Evolutionary conservation across 2,888 invertebrate genomes (phyloP), one percentile per base, ranked within the genome.

Genomic region (Itoplectis maculator): DNA sequence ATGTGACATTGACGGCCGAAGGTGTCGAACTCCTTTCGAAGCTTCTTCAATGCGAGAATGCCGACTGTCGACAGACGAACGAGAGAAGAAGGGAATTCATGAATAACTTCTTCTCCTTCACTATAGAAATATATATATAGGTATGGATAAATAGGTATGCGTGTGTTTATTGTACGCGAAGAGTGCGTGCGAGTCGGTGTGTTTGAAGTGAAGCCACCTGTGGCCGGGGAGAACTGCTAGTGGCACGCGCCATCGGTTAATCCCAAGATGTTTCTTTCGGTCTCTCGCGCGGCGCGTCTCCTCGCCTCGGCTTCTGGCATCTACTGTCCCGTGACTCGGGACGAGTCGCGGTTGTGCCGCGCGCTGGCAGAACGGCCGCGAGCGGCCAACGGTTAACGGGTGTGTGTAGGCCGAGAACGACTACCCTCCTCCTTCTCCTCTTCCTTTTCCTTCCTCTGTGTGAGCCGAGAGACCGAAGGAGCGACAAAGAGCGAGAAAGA

Each of bases 191-290:
- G 20, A 13, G 85, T 87, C 86, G 88, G 87, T 88, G 65, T 79
- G 82, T 88, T 89, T 87, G 88, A 89, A 88, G 89, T 88, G 77
- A 79, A 79, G 87, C 88, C 91, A 91, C 89, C 91, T 90, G 91
- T 90, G 86, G 87, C 84, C 84, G 56, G 49, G 59, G 74, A 63
- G 29, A 59, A 56, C 73, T 47, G 69, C 63, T 70, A 47, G 85
- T 83, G 90, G 91, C 91, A 88, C 91, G 91, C 88, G 91, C 91
- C 91, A 87, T 86, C 87, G 86, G 87, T 88, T 89, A 89, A 89
- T 89, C 89, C 88, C 86, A 82, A 87, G 85, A 88, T 85, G 86
- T 87, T 87, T 87, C 87, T 87, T 88, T 88, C 85, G 84, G 85
- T 81, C 23, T 49, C 23, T 49, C 61, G n/a, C n/a, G n/a, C n/a